A percentile compares a stretch with the other conserved stretches of the same genome.
These are phyloP conservation scores for Lophius americanus DNA, from an alignment of 2,797 vertebrate species.

Conservation along the genomic window DNA sequence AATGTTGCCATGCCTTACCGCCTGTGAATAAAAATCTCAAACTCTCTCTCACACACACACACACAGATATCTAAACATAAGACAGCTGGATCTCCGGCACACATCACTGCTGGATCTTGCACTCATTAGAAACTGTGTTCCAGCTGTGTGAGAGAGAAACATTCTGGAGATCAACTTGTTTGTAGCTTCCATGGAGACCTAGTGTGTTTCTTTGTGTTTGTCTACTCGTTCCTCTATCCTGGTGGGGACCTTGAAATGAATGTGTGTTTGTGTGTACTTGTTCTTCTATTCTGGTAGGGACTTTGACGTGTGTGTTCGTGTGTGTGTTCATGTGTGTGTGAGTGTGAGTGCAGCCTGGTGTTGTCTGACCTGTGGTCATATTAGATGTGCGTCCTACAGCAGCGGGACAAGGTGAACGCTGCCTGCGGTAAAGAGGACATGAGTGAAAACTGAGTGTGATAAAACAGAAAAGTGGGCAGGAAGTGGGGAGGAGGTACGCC, in stretches of 20 bases:
- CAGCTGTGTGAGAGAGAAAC: conserved; percentile 19
- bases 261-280: too few relatives aligned
- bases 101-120: conserved; percentile 11
- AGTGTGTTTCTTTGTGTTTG: too few relatives aligned
- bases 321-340: neutral
- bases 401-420: conserved; percentile 25
- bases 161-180: neutral
- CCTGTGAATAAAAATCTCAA: conserved; percentile 15
- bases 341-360: neutral
- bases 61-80: conserved; percentile 6
- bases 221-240: too few relatives aligned
- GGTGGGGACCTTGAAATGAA: too few relatives aligned
- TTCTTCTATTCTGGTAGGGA: too few relatives aligned
- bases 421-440: neutral
- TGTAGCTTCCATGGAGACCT: too few relatives aligned
- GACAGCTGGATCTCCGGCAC: neutral
- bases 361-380: conserved; percentile 25
- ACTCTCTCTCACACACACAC: neutral
- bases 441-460: neutral
- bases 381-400: conserved; percentile 28
- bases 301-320: too few relatives aligned
- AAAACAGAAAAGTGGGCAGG: neutral
- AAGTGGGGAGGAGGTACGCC: neutral
- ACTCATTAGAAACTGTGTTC: conserved; percentile 5
- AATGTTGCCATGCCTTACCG: conserved; percentile 32